Base-by-base conservation (phyloP, 2,888 invertebrate species). In the Cosmorhoe ocellata region DNA sequence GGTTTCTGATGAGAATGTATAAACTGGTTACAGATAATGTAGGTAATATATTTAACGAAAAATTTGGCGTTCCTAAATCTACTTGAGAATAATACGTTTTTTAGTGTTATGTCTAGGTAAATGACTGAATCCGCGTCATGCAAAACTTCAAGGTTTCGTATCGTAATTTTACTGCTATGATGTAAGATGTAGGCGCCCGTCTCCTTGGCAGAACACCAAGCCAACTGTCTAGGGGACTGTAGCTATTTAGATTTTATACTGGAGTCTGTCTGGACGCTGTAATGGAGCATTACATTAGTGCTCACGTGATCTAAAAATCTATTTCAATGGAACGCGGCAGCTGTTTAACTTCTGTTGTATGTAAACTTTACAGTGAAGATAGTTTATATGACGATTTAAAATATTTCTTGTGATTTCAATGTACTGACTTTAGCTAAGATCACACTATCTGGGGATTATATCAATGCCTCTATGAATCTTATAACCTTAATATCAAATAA, bases 171-270 rank as follows among this genome's bases (percentile, higher is more conserved):
- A 47, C 37, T 40, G 32, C 33, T 11, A 48, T 68, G 67, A 71
- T 66, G 68, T 71, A 65, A 68, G 59, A 64, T 51, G 51, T 58
- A 54, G 63, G 69, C 65, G 71, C 64, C 64, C 18, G 46, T 22
- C 69, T 52, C 61, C 63, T 76, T 80, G 81, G 81, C 80, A 71
- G 45, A 41, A 58, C 56, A 71, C 79, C 81, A 81, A 80, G 54
- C 61, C 62, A 67, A 62, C 67, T 67, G 67, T 66, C 69, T 69
- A 67, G 64, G 66, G 32, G 65, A 56, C 53, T 52, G 61, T 64
- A 67, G 70, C 66, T 68, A 73, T 70, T 71, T 68, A 56, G 24
- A 50, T 66, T 68, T 66, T 58, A 56, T 62, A 69, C 69, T 74
- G 75, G 71, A 75, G 64, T 66, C 52, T 57, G 66, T 67, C 67